These are phyloP conservation scores for Standfussiana lucernea DNA, from an alignment of 2,888 invertebrate genomes.

Conservation along the genomic window DNA sequence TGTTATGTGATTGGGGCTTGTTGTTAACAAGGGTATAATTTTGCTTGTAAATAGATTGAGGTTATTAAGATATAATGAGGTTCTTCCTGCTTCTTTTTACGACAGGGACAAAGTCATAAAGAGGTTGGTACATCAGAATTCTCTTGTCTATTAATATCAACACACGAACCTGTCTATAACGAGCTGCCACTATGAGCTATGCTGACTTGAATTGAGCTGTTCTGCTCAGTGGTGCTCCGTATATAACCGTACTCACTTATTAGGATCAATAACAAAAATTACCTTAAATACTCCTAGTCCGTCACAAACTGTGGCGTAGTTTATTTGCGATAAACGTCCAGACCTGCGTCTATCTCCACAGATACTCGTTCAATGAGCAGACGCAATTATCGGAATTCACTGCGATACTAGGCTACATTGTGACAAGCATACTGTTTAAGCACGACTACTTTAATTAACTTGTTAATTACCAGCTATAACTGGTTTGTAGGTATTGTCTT, in stretches of 20 bases:
- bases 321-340: neutral
- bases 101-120: neutral
- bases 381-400: slow-evolving; percentile 39
- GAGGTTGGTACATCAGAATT: neutral
- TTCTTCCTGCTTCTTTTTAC: neutral
- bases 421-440: slow-evolving; percentile 7
- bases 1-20: slow-evolving; percentile 27
- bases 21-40: slow-evolving; percentile 4
- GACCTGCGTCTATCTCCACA: slow-evolving; percentile 24
- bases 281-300: slow-evolving; percentile 23
- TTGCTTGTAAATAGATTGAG: neutral
- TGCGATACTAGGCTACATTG: slow-evolving; percentile 14
- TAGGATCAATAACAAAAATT: slow-evolving; percentile 1
- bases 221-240: neutral
- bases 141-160: neutral
- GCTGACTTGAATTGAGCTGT: too few relatives aligned
- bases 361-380: slow-evolving; percentile 26
- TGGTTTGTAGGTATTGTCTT: neutral
- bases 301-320: slow-evolving; percentile 9
- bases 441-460: slow-evolving; percentile 8
- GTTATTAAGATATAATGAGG: neutral
- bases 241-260: neutral
- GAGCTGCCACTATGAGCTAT: neutral
- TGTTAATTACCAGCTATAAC: neutral
- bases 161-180: neutral